Conservation (phyloP, 2,797 vertebrate genomes). For the Rhadinocentrus ornatus region DNA sequence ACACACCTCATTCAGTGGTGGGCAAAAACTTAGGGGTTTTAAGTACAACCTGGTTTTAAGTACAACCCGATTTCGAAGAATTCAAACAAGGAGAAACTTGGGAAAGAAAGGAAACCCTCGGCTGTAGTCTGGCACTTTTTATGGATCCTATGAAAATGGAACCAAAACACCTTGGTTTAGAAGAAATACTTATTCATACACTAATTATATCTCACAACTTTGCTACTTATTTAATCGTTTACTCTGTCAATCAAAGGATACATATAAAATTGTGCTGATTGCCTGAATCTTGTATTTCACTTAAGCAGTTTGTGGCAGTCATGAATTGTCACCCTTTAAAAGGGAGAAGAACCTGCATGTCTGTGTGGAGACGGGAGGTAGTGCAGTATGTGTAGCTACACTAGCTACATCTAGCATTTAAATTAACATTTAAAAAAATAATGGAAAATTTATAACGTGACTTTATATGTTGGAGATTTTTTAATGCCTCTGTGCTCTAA, state of each 20-base stretch:
- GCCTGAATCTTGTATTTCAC: slow-evolving; percentile 29
- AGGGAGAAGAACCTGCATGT: slow-evolving; percentile 31
- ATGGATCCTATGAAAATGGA: slow-evolving; percentile 18
- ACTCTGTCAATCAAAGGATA: slow-evolving; percentile 28
- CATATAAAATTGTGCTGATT: slow-evolving; percentile 32
- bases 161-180: slow-evolving; percentile 28
- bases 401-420: slow-evolving; percentile 17
- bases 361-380: slow-evolving; percentile 23
- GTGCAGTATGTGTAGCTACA: slow-evolving; percentile 25
- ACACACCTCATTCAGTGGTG: slow-evolving; percentile 50
- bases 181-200: slow-evolving; percentile 18
- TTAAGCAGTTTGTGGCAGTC: slow-evolving; percentile 33
- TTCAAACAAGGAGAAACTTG: slow-evolving; percentile 33
- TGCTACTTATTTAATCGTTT: slow-evolving; percentile 29
- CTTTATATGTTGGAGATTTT: slow-evolving; percentile 22
- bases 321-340: slow-evolving; percentile 55
- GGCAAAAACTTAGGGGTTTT: slow-evolving; percentile 17
- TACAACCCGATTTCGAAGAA: no score
- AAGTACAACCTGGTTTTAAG: slow-evolving; percentile 21
- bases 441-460: slow-evolving; percentile 1
- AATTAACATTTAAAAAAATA: not conserved
- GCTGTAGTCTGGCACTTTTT: slow-evolving; percentile 38
- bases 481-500: slow-evolving; percentile 12
- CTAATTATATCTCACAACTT: slow-evolving; percentile 21
- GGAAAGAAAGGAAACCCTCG: slow-evolving; percentile 30